Evolutionary conservation across 2,888 invertebrate genomes (phyloP), one percentile per base, ranked within the genome.

Genomic region (Trilocha varians): DNA sequence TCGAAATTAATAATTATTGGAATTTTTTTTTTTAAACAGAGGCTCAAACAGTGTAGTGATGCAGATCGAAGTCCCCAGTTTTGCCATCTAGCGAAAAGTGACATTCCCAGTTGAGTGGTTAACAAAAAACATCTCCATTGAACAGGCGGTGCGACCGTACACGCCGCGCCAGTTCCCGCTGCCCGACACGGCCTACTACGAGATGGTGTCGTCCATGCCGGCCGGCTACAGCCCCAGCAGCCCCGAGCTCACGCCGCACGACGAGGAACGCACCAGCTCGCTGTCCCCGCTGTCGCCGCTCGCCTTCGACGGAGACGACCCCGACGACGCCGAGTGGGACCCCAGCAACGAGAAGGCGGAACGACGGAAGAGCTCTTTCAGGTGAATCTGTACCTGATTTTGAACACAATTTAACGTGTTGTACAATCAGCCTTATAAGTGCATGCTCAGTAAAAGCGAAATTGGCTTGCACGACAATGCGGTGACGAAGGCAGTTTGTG

Each of bases 241-340:
- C 13, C 57, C 64, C 0, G 57, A 47, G 14, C 52, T 49, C 13
- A 39, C 45, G 16, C 18, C 34, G 32, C 9, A 49, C 5, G 39
- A 47, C 36, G 46, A 38, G n/a, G 37, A 89, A 63, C 82, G 64
- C 4, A 57, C 62, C 4, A 47, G 47, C 44, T 54, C 57, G 57
- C 0, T 77, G 40, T 79, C 79, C 1, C 69, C 77, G 0, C 36
- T 72, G 32, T 74, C 83, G 0, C 66, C 70, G 1, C 42, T 64
- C 2, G 49, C 65, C 13, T 77, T 79, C 78, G 93, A 93, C 50
- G 92, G 92, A 53, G 94, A 94, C 65, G 95, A 95, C 76, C 94
- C 94, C 16, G 93, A 94, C 68, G 95, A 95, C 82, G 91, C 91
- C 5, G 95, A 95, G 66, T 95, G 95, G 95, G 90, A 89, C 14